phyloP scores from a whole-genome alignment of 2,888 invertebrate species.

The Acrobasis consociella region DNA sequence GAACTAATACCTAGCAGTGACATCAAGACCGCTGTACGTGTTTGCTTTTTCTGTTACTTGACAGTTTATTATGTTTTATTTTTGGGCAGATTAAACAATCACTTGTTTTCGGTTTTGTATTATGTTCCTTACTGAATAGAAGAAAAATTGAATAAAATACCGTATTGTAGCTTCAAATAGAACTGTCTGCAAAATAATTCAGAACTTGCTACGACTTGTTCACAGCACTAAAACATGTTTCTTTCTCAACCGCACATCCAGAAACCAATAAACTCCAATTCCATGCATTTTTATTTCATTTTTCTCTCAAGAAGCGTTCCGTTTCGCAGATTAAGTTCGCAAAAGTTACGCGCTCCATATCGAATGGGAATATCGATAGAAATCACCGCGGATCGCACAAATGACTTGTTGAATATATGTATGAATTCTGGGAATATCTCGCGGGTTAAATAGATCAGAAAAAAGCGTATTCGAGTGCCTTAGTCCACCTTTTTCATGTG shows the following conservation, averaged over 20 bases:
- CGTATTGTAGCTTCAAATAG: too few species aligned
- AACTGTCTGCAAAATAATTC: too few species aligned
- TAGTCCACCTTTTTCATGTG: neutral
- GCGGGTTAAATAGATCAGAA: neutral
- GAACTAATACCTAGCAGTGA: too few species aligned
- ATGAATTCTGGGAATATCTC: slow-evolving; percentile 1
- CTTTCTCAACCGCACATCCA: neutral
- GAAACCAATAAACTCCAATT: neutral
- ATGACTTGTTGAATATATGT: slow-evolving; percentile 14
- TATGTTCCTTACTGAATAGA: too few species aligned
- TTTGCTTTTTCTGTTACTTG: too few species aligned
- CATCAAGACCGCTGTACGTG: too few species aligned
- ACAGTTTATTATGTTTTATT: too few species aligned
- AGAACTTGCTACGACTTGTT: too few species aligned
- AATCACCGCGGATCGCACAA: slow-evolving; percentile 9
- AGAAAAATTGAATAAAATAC: too few species aligned
- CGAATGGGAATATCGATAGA: slow-evolving; percentile 11
- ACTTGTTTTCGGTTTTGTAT: too few species aligned
- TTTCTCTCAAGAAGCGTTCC: neutral
- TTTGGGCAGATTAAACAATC: too few species aligned
- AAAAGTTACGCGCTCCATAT: neutral
- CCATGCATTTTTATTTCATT: neutral
- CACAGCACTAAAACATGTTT: too few species aligned
- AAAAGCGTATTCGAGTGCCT: neutral
- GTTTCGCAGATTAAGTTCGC: neutral